Base-by-base conservation (phyloP, 2,797 vertebrate genomes). In the Spondyliosoma cantharus region DNA sequence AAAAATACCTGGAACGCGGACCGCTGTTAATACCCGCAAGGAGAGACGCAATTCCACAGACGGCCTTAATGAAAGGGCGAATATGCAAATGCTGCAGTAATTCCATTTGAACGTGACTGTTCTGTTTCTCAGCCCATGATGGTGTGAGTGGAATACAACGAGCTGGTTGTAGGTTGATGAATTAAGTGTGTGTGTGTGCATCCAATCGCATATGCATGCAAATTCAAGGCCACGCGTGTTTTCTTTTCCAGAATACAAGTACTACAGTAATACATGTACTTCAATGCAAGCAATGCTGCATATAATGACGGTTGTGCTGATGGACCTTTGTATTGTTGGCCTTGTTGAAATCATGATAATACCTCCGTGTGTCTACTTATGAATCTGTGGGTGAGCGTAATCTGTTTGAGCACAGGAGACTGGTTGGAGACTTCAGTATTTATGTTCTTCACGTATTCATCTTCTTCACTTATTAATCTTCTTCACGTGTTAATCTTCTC, bases 1-100 rank as follows among this genome's bases (percentile, higher is more conserved):
- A 81, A 15, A 16, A 5, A 56, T 57, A 69, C 67, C 82, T 71
- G 71, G 24, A 72, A 70, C 53, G 13, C 0, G 62, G 19, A 19
- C 0, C 2, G 17, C 27, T 3, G 32, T 19, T 70, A 66, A 66
- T 22, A 4, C 66, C 77, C 20, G 0, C 5, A 46, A 72, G 71
- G 71, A 52, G 49, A 16, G 0, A 20, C 4, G 48, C 57, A 32
- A 29, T 64, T 54, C 67, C 80, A 79, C 61, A 27, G 66, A 59
- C 20, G 0, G 52, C 52, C 6, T 56, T 74, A 86, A 85, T 71
- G 68, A 83, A 72, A 59, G 63, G 5, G 54, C 60, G 49, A 67
- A 81, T 42, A 86, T 87, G 85, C 64, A 81, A 86, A 91, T 59
- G 70, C 17, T 4, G 59, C 71, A 9, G 69, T 80, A 76, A 83